Base-by-base conservation (phyloP, 2,113 vertebrate species). In the Puntigrus tetrazona region DNA sequence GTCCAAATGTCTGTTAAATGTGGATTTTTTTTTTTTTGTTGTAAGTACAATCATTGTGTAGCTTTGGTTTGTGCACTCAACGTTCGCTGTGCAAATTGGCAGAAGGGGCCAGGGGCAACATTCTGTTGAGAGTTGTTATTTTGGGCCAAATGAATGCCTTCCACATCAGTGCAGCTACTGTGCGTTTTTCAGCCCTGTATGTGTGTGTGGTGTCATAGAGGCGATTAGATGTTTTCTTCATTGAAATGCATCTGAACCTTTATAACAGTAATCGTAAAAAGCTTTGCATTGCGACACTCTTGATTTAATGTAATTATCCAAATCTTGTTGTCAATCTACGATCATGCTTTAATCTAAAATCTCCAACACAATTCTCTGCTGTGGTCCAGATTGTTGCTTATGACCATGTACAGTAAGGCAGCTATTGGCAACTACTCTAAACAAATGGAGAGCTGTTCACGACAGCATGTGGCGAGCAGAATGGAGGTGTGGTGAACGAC, bases 41-140 rank as follows among this genome's bases (percentile, higher is more conserved):
- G 14, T 45, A 65, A 34, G 50, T 52, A 59, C 27, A 63, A 75
- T 76, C 45, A 34, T 43, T 87, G 70, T 81, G 72, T 59, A 63
- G 65, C 82, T 80, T 82, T 45, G 27, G 70, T 74, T 72, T 82
- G 47, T 81, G 55, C 80, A 65, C 29, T 61, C 69, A 73, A 63
- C 67, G 18, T 74, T 87, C 36, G n/a, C 72, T 75, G 67, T 82
- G 79, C 81, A 84, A 86, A 84, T 72, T 52, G 77, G 72, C 34
- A 84, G 57, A 50, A 84, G 85, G 78, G 82, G 75, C 88, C 78
- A 76, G 74, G 87, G 87, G 88, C 85, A 84, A 82, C 83, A 84
- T 81, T 85, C 83, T 86, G 84, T 83, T 87, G 72, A 83, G 74
- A 88, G 85, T 81, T 85, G 86, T 84, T 87, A 86, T 85, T 89